Base-by-base conservation (phyloP, 1,140 invertebrate genomes). In the Brachionus plicatilis region DNA sequence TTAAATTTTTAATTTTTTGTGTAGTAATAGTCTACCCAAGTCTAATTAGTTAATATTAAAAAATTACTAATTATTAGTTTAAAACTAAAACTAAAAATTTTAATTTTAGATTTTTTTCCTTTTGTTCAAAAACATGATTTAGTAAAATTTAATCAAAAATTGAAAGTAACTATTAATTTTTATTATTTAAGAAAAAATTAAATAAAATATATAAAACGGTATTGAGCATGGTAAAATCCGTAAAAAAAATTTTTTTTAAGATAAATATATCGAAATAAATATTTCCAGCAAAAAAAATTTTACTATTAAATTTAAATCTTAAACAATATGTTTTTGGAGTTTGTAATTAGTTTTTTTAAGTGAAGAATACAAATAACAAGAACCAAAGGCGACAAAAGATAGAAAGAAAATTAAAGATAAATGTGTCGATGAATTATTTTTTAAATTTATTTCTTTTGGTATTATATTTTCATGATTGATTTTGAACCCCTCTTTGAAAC, bases 281-380 rank as follows among this genome's bases (percentile, higher is more conserved):
- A 37, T 37, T 6, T 37, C 33, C 6, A 7, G 33, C 33, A 7
- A 29, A 29, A 68, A 68, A 33, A 1, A 9, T 11, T 2, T 27
- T 27, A 33, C 11, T 24, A 68, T n/a, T 6, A 41, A 68, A 33
- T 3, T 68, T 9, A 9, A 27, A 43, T 20, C 6, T 43, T 72
- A 72, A 72, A 72, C 68, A 41, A 72, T 72, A 72, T 72, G 68
- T 20, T 72, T 72, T 72, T 72, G 29, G 2, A 72, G 68, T 17
- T 72, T 72, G 37, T 72, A 72, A 17, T 43, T 72, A 11, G 14
- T 43, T 72, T 72, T 72, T 72, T 43, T 72, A n/a, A 43, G 17
- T 20, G 17, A 43, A 4, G 41, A 72, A 72, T 72, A 72, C n/a
- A 43, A 43, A 43, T 43, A 43, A 72, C 37, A 72, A 1, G 68